Conservation (phyloP, 1,140 invertebrate species). For the Bilobella aurantiaca region DNA sequence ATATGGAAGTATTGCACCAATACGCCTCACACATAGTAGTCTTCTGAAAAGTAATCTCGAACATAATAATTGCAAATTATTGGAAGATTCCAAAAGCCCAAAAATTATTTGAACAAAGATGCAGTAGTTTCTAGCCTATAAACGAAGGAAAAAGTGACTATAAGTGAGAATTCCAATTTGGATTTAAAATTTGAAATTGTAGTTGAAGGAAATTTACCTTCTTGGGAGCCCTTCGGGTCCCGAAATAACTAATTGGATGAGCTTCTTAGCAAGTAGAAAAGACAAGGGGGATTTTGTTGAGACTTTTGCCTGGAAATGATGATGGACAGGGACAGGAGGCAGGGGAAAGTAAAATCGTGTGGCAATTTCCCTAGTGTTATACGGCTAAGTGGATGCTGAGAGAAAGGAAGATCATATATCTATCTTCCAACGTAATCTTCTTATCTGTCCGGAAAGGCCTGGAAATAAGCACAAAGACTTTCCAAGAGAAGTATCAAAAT, state of each 20-base stretch:
- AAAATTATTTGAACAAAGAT: no score
- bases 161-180: no score
- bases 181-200: no score
- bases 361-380: neutral
- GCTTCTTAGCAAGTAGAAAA: neutral
- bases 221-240: neutral
- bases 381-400: neutral
- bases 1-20: no score
- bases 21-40: no score
- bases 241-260: conserved; percentile 4
- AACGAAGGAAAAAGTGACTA: no score
- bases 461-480: neutral
- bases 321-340: conserved; percentile 19
- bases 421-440: neutral
- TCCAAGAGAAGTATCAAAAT: neutral
- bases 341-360: conserved; percentile 4
- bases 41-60: no score
- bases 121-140: no score
- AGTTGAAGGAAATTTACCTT: no score
- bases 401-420: conserved; percentile 10
- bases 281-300: conserved; percentile 1
- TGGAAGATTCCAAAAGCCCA: no score
- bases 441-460: neutral
- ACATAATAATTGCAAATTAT: no score
- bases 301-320: conserved; percentile 13